These are phyloP conservation scores for Mylabris sibirica DNA, from an alignment of 2,888 invertebrate species.

Conservation along the genomic window DNA sequence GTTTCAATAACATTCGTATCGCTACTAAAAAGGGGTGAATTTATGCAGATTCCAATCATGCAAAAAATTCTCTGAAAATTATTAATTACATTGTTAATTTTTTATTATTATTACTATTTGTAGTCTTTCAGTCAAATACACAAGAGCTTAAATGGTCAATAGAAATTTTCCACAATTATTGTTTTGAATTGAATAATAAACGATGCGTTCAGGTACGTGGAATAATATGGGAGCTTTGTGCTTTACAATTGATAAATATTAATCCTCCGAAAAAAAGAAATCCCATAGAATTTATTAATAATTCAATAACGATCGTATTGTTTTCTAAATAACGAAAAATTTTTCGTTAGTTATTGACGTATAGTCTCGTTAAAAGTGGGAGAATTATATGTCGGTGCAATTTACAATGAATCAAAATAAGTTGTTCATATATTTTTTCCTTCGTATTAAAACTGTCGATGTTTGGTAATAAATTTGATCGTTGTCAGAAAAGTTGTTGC, in stretches of 20 bases:
- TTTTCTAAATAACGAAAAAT: not conserved
- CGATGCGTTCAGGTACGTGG: not conserved
- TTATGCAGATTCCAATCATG: constrained; percentile 43
- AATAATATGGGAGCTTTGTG: not conserved
- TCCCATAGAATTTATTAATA: not conserved
- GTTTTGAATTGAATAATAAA: not conserved
- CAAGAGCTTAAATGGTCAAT: not conserved
- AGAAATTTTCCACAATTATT: constrained; percentile 4
- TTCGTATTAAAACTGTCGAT: constrained; percentile 1
- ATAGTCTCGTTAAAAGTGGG: not conserved
- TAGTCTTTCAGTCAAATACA: not conserved
- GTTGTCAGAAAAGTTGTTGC: constrained; percentile 15
- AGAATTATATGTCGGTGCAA: not conserved
- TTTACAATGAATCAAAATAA: not conserved
- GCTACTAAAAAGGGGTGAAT: constrained; percentile 40
- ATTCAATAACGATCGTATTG: not conserved
- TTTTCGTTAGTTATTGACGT: not conserved
- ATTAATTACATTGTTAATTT: not conserved
- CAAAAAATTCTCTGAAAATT: constrained; percentile 15
- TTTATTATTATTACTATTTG: too few species aligned
- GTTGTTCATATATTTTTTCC: not conserved
- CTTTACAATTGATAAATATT: not conserved
- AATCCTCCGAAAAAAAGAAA: not conserved
- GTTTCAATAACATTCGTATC: constrained; percentile 42
- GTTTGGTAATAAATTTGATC: constrained; percentile 14